Evolutionary conservation across 2,888 invertebrate species (phyloP).

Genomic region (Tachina lurida): DNA sequence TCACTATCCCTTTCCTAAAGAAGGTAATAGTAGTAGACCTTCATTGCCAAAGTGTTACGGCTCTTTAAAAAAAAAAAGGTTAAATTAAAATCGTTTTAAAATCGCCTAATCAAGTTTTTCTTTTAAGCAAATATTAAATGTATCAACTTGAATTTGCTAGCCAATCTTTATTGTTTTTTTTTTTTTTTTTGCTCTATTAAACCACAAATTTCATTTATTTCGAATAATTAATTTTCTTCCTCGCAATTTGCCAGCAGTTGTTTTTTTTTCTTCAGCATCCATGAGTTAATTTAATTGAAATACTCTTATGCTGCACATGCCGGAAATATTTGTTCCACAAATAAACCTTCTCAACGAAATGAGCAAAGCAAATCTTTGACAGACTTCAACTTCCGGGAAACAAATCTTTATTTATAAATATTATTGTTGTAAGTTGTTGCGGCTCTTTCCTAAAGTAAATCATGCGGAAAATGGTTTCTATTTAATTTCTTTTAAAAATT

Average conservation of each 20-base stretch:
- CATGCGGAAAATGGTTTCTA: conserved; percentile 41
- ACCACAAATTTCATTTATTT: no score
- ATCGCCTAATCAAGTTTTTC: no score
- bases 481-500: neutral
- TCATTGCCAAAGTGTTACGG: no score
- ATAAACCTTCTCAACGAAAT: neutral
- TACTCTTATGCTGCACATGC: neutral
- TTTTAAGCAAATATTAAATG: no score
- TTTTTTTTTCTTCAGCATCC: neutral
- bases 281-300: neutral
- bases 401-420: neutral
- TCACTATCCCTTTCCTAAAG: no score
- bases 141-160: no score
- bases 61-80: no score
- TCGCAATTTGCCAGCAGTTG: neutral
- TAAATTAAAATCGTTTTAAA: no score
- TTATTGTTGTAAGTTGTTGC: neutral
- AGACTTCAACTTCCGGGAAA: neutral
- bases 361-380: neutral
- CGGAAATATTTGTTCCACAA: conserved; percentile 11
- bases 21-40: no score
- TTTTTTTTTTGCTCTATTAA: no score
- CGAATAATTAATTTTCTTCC: no score
- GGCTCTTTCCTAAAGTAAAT: conserved; percentile 1
- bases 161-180: no score